Evolutionary conservation across 2,113 vertebrate genomes (phyloP).

Genomic region (Cervus canadensis): DNA sequence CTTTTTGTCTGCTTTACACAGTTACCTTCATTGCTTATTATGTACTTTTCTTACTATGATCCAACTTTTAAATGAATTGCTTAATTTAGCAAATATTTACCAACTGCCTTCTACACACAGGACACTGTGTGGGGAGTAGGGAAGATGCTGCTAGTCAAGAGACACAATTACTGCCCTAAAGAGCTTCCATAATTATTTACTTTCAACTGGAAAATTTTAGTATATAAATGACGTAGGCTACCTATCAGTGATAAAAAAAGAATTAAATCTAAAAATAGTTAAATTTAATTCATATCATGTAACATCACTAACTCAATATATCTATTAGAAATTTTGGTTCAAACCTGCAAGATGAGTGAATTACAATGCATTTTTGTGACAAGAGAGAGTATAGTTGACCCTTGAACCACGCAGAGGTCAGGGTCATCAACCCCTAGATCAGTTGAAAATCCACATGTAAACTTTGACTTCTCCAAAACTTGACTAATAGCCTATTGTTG

Average conservation of each 20-base stretch:
- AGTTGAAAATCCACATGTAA: neutral
- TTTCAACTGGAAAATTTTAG: neutral
- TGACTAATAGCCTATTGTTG: neutral
- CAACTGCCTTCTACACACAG: neutral
- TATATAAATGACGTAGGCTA: neutral
- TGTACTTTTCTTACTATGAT: neutral
- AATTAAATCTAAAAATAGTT: neutral
- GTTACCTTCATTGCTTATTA: neutral
- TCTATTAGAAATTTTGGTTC: neutral
- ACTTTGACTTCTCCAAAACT: neutral
- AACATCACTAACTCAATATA: neutral
- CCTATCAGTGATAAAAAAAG: neutral
- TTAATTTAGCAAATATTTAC: conserved; percentile 27
- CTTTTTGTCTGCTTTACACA: neutral
- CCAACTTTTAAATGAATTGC: neutral
- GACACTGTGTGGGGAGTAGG: neutral
- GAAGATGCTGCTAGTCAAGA: neutral
- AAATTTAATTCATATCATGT: neutral
- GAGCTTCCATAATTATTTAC: neutral
- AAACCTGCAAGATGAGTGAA: neutral
- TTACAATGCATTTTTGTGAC: neutral
- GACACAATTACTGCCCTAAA: neutral
- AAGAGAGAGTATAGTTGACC: neutral
- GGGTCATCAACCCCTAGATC: neutral
- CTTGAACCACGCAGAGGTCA: neutral